phyloP scores from a whole-genome alignment of 2,888 invertebrate species.

The Chymomyza procnemis region DNA sequence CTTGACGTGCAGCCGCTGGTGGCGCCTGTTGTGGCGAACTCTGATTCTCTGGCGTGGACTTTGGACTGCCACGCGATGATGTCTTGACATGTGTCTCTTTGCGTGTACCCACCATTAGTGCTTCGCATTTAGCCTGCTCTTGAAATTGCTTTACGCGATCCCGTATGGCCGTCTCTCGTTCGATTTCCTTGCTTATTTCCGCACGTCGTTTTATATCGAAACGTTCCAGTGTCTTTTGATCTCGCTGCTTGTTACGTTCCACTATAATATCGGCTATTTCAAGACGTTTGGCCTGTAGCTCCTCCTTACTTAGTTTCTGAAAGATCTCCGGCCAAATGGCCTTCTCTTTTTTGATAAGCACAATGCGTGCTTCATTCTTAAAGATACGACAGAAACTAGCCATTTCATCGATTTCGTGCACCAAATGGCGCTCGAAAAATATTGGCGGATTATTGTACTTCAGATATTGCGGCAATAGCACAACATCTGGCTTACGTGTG shows the following conservation, averaged over 20 bases:
- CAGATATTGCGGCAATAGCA: slow-evolving; percentile 74
- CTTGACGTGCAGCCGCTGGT: slow-evolving; percentile 39
- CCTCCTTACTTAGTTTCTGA: slow-evolving; percentile 72
- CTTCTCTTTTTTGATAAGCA: slow-evolving; percentile 71
- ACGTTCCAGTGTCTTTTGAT: slow-evolving; percentile 70
- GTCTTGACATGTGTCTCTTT: slow-evolving; percentile 64
- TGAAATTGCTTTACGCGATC: slow-evolving; percentile 75
- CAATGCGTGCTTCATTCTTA: slow-evolving; percentile 76
- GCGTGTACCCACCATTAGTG: slow-evolving; percentile 67
- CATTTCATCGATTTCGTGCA: slow-evolving; percentile 75
- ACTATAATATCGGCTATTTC: slow-evolving; percentile 75
- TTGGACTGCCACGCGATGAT: neutral
- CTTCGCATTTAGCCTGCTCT: slow-evolving; percentile 66
- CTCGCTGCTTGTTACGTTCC: slow-evolving; percentile 73
- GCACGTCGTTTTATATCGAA: slow-evolving; percentile 72
- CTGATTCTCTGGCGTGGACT: neutral
- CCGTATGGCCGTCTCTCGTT: slow-evolving; percentile 71
- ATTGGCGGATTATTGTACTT: slow-evolving; percentile 78
- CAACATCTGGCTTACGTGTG: slow-evolving; percentile 75
- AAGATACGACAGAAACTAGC: slow-evolving; percentile 76
- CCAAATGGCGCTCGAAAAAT: slow-evolving; percentile 77
- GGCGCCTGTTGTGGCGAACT: slow-evolving; percentile 22
- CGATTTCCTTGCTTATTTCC: slow-evolving; percentile 74
- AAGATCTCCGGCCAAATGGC: slow-evolving; percentile 77
- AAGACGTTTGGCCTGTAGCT: slow-evolving; percentile 69